Conservation (phyloP, 2,888 invertebrate species). For the Macrophya annulata region DNA sequence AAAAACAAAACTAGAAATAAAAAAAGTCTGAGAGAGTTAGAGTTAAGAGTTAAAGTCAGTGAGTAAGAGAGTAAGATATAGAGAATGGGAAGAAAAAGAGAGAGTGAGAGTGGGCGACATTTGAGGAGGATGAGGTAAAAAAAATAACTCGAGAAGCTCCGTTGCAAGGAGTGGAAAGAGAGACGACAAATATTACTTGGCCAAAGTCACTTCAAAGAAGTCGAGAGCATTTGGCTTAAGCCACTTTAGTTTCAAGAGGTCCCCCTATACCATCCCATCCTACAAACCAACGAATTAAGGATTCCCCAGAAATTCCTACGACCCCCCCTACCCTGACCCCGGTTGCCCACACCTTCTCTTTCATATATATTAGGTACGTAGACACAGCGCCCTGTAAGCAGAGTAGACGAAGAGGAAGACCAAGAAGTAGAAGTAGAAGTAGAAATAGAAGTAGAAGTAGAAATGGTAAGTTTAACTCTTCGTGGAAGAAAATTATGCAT, state of each 20-base stretch:
- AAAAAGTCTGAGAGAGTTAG: neutral
- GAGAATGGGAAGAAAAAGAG: neutral
- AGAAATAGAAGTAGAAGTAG: neutral
- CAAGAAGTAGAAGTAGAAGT: neutral
- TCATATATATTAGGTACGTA: neutral
- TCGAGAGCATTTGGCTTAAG: constrained; percentile 50
- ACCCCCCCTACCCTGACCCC: no score
- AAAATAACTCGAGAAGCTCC: constrained; percentile 26
- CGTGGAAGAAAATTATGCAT: constrained; percentile 4
- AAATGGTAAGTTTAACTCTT: neutral
- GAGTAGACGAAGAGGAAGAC: no score
- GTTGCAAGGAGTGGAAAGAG: constrained; percentile 28
- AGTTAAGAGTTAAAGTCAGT: neutral
- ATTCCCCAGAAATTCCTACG: no score
- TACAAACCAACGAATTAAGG: no score
- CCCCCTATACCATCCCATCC: neutral
- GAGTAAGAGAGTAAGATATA: neutral
- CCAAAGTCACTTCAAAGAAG: constrained; percentile 52
- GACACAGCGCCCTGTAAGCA: neutral
- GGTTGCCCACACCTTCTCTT: neutral
- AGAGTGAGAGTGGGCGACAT: constrained; percentile 6
- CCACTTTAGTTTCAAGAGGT: constrained; percentile 47
- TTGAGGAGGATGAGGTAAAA: neutral
- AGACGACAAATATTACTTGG: constrained; percentile 52
- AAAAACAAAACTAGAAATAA: neutral